Evolutionary conservation across 2,797 vertebrate genomes (phyloP).

Genomic region (Neosilurus mollespiculum): DNA sequence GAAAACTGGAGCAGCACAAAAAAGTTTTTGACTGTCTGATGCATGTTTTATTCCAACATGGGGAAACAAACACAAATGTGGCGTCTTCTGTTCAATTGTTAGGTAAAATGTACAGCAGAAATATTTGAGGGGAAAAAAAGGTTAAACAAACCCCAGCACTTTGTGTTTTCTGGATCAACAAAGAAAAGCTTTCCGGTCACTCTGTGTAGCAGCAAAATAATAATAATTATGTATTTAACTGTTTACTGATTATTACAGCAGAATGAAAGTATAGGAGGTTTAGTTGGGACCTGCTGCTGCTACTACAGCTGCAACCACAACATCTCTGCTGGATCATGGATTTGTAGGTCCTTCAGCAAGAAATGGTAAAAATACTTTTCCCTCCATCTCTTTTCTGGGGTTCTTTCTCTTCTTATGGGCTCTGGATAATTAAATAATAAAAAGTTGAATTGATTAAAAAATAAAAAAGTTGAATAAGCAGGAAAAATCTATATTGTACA

Average conservation of each 20-base stretch:
- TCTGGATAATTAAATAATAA: background rate
- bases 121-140: too few species aligned
- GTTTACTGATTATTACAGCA: background rate
- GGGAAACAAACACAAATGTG: background rate
- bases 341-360: background rate
- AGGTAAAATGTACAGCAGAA: background rate
- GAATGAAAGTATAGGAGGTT: too few species aligned
- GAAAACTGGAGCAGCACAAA: background rate
- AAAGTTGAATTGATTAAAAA: too few species aligned
- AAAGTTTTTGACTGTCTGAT: background rate
- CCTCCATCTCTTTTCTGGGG: background rate
- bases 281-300: too few species aligned
- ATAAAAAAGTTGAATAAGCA: background rate
- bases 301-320: too few species aligned
- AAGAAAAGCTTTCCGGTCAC: background rate
- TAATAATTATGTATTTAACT: background rate
- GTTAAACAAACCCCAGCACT: background rate
- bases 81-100: background rate
- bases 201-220: slow-evolving; percentile 9
- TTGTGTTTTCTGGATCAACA: background rate
- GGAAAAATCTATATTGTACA: background rate
- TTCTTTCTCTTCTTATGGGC: too few species aligned
- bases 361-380: background rate
- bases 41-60: background rate
- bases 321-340: too few species aligned